These are phyloP conservation scores for Hypsibius dujardini DNA, from an alignment of 1,140 invertebrate genomes.

Conservation along the genomic window DNA sequence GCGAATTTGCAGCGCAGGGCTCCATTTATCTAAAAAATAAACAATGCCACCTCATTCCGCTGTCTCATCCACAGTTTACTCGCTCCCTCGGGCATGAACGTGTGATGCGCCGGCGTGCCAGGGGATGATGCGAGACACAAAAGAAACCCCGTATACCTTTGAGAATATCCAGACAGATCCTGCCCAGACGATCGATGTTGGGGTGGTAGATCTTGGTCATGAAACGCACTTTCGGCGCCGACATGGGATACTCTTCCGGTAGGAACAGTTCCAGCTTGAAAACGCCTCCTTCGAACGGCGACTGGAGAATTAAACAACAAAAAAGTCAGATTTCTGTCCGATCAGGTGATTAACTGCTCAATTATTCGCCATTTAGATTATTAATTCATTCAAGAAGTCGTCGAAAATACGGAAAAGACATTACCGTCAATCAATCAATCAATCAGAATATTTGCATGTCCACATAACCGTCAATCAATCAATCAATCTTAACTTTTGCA, in stretches of 20 bases:
- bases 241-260: slow-evolving; percentile 64
- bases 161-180: slow-evolving; percentile 60
- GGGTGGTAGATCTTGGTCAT: slow-evolving; percentile 66
- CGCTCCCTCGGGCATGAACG: too few relatives aligned
- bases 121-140: slow-evolving; percentile 9
- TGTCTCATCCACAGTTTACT: not conserved
- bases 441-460: too few relatives aligned
- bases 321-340: too few relatives aligned
- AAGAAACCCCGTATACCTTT: slow-evolving; percentile 48
- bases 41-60: not conserved
- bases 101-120: too few relatives aligned
- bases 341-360: too few relatives aligned
- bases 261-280: slow-evolving; percentile 63
- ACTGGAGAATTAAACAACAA: too few relatives aligned
- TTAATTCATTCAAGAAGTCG: too few relatives aligned
- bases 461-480: too few relatives aligned
- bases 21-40: slow-evolving; percentile 58
- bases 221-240: slow-evolving; percentile 58
- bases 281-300: slow-evolving; percentile 54
- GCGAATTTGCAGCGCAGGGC: slow-evolving; percentile 86
- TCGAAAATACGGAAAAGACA: too few relatives aligned
- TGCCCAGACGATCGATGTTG: slow-evolving; percentile 58
- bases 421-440: too few relatives aligned
- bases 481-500: too few relatives aligned
- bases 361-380: too few relatives aligned